phyloP scores from a whole-genome alignment of 2,888 invertebrate genomes.

The Andrena bucephala region DNA sequence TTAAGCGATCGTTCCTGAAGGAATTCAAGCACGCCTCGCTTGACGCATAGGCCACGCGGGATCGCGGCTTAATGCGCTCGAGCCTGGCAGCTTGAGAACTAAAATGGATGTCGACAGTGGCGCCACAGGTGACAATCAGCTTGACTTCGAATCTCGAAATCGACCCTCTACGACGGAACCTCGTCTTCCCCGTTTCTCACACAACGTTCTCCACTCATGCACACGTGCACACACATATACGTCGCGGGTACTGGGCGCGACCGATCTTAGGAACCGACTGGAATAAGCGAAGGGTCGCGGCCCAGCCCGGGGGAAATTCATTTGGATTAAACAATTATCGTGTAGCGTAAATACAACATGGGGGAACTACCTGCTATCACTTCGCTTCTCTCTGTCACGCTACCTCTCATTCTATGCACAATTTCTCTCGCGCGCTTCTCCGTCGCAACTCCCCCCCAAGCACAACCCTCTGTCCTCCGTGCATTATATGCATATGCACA shows the following conservation, averaged over 20 bases:
- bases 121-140: not conserved
- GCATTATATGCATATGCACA: conserved; percentile 2
- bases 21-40: too few species aligned
- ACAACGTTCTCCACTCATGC: conserved; percentile 20
- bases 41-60: not conserved
- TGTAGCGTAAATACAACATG: conserved; percentile 48
- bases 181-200: conserved; percentile 18
- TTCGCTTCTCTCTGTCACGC: conserved; percentile 35
- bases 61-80: not conserved
- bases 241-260: conserved; percentile 45
- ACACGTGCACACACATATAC: conserved; percentile 19
- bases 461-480: conserved; percentile 4
- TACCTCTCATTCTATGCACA: conserved; percentile 40
- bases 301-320: conserved; percentile 36
- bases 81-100: not conserved
- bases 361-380: conserved; percentile 39
- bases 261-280: conserved; percentile 80
- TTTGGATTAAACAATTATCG: conserved; percentile 61
- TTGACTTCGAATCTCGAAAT: conserved; percentile 9
- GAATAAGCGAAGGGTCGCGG: conserved; percentile 69
- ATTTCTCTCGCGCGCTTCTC: not conserved
- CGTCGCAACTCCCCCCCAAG: not conserved
- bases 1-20: too few species aligned
- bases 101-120: not conserved
- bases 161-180: conserved; percentile 11